phyloP scores from a whole-genome alignment of 2,797 vertebrate genomes.

The Vultur gryphus region DNA sequence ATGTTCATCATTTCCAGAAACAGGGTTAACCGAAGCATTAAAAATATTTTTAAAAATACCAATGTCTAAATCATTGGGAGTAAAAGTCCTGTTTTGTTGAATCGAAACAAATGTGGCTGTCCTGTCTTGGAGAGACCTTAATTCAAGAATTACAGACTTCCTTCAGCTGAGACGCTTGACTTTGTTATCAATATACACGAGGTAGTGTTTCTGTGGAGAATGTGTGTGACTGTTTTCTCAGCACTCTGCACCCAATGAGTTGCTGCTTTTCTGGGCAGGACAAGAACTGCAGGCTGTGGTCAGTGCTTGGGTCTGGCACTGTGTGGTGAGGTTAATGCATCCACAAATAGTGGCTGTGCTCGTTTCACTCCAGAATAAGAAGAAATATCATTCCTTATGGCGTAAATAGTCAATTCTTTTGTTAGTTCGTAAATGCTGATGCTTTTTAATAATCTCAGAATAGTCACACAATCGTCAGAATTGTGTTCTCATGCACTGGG shows the following conservation, averaged over 20 bases:
- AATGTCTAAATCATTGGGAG: background rate
- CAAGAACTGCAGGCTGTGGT: background rate
- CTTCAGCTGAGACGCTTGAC: background rate
- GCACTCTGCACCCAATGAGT: fast-evolving
- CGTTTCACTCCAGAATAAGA: background rate
- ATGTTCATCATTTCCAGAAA: background rate
- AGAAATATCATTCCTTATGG: background rate
- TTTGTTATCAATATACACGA: background rate
- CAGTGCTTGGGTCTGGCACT: background rate
- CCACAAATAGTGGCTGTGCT: background rate
- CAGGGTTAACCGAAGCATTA: background rate
- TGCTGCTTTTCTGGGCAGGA: background rate
- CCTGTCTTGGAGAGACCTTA: background rate
- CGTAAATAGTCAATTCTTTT: background rate
- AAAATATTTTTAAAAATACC: background rate
- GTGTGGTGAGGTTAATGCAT: background rate
- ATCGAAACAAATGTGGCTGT: background rate
- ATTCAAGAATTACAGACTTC: background rate
- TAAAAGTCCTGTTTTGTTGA: background rate
- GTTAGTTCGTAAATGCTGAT: background rate
- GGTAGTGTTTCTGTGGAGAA: background rate
- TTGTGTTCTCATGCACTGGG: background rate
- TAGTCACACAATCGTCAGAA: background rate
- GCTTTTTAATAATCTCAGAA: background rate
- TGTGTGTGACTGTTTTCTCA: background rate